Percentiles rank a stretch among this genome's conserved stretches.
Conservation (phyloP, 1,140 invertebrate genomes). For the Drosophila tani region DNA sequence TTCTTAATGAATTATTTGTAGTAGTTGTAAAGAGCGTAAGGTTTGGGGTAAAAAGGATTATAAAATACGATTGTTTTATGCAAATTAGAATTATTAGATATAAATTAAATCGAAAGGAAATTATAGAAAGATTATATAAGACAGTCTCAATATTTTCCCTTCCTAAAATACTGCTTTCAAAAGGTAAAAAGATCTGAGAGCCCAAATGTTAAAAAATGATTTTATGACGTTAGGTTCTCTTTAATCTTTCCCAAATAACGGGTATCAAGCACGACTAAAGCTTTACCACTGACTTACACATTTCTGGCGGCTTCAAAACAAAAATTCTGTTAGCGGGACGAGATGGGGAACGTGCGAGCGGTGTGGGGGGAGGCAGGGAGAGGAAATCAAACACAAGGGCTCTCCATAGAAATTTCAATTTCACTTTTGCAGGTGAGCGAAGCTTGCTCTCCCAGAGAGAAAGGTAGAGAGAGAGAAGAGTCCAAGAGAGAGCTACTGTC, state of each 20-base stretch:
- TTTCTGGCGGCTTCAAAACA: constrained; percentile 44
- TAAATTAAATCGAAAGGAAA: no score
- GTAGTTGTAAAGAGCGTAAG: no score
- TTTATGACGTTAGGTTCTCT: no score
- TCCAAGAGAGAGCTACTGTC: constrained; percentile 23
- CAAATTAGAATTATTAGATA: no score
- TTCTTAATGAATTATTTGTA: no score
- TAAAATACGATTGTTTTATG: no score
- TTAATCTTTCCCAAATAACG: neutral
- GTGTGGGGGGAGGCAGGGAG: neutral
- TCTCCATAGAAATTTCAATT: constrained; percentile 76
- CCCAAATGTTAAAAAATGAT: neutral
- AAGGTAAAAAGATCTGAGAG: no score
- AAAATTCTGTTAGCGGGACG: constrained; percentile 29
- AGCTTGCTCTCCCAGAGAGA: constrained; percentile 12
- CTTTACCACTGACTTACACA: neutral
- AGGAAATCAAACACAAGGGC: constrained; percentile 46
- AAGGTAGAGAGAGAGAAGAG: constrained; percentile 1
- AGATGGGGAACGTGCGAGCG: constrained; percentile 1
- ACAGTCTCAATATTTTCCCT: no score
- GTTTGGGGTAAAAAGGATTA: no score
- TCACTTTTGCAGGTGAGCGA: constrained; percentile 75
- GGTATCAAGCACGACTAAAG: neutral
- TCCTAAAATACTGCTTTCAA: no score
- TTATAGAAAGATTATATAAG: no score